phyloP scores from a whole-genome alignment of 2,888 invertebrate genomes.

The Oscheius onirici region DNA sequence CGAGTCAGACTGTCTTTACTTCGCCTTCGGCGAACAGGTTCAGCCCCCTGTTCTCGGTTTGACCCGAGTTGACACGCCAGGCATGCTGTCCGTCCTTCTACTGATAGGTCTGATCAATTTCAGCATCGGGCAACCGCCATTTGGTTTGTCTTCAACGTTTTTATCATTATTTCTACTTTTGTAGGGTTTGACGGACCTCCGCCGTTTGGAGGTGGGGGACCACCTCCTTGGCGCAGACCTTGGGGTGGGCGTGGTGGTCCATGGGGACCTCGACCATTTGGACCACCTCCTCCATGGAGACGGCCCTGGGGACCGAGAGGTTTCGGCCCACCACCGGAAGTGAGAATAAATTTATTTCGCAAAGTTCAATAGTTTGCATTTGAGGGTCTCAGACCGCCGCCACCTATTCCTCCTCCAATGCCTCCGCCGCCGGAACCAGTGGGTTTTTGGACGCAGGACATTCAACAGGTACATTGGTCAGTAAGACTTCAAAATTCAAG shows the following conservation, averaged over 20 bases:
- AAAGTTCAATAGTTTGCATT: no score
- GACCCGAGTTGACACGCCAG: slow-evolving; percentile 14
- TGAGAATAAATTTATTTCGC: neutral
- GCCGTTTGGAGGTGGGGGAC: neutral
- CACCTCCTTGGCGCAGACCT: slow-evolving; percentile 21
- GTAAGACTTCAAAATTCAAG: slow-evolving; percentile 15
- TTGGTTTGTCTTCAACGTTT: slow-evolving; percentile 7
- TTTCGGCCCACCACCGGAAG: slow-evolving; percentile 29
- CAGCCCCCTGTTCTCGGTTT: neutral
- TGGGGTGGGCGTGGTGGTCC: slow-evolving; percentile 19
- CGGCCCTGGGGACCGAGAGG: slow-evolving; percentile 16
- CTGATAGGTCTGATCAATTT: slow-evolving; percentile 7
- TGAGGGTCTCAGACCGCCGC: slow-evolving; percentile 30
- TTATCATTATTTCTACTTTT: neutral
- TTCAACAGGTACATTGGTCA: slow-evolving; percentile 15
- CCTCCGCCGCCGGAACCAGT: neutral
- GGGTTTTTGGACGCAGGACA: neutral
- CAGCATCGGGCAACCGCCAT: slow-evolving; percentile 7
- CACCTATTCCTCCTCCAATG: slow-evolving; percentile 19
- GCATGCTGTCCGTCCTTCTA: neutral
- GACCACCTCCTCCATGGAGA: slow-evolving; percentile 35
- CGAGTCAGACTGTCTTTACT: neutral
- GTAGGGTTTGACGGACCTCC: neutral
- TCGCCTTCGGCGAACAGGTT: slow-evolving; percentile 17
- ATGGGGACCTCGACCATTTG: slow-evolving; percentile 28